These are phyloP conservation scores for Psix sp. DNA, from an alignment of 1,140 invertebrate genomes.

Conservation along the genomic window DNA sequence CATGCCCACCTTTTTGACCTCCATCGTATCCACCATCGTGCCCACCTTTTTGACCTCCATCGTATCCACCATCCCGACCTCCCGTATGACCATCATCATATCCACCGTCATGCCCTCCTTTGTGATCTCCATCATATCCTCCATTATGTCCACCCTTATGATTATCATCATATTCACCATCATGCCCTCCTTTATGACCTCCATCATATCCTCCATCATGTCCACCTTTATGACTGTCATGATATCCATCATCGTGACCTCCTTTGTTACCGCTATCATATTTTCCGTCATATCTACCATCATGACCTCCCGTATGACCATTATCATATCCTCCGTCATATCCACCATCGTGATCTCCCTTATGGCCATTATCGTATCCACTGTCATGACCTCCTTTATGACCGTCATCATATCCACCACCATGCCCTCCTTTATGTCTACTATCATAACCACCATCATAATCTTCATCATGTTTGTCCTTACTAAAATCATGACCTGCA, in stretches of 20 bases:
- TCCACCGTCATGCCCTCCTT: not conserved
- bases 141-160: not conserved
- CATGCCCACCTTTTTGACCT: not conserved
- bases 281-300: conserved; percentile 11
- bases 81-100: conserved; percentile 2
- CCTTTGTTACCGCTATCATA: conserved; percentile 2
- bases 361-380: conserved; percentile 1
- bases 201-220: conserved; percentile 1
- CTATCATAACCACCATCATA: conserved; percentile 5
- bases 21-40: not conserved
- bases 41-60: conserved; percentile 2
- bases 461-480: not conserved
- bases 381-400: conserved; percentile 1
- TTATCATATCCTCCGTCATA: conserved; percentile 21
- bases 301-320: conserved; percentile 1
- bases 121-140: conserved; percentile 7
- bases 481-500: not conserved
- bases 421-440: not conserved
- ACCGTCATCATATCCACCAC: not conserved
- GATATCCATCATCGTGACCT: conserved; percentile 1
- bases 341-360: conserved; percentile 13
- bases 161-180: not conserved
- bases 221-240: not conserved
- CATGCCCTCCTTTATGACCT: not conserved
- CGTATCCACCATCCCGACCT: not conserved